Base-by-base conservation (phyloP, 2,113 vertebrate species). In the Emberiza fucata region DNA sequence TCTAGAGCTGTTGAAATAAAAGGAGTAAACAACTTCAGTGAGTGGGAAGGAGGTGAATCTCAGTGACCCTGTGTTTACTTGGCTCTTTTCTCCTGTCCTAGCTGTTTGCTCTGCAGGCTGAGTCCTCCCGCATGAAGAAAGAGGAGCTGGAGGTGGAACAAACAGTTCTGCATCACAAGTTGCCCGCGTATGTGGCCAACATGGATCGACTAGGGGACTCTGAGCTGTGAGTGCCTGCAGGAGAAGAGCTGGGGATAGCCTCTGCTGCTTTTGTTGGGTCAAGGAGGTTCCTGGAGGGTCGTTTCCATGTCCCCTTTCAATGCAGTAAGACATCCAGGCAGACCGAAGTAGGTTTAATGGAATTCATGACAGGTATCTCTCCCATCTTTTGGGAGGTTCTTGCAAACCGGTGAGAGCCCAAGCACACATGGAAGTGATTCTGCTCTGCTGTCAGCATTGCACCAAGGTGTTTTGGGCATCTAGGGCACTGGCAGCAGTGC, bases 161-260 rank as follows among this genome's bases (percentile, higher is more conserved):
- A 27, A 80, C 97, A 51, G 92, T 97, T 82, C 94, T 98, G 25
- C 99, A 99, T 64, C 99, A 99, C 97, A 99, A 98, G 72, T 95
- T 99, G 88, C 99, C 99, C 24, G 86, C 98, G 0, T 99, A 99
- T 6, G 99, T 99, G 82, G 98, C 99, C 97, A 99, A 98, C 95
- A 99, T 99, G 99, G 99, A 99, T 97, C 99, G 99, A 14, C 98
- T 99, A 11, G 99, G 99, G 88, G 99, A 99, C 97, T 99, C 99
- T 17, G 99, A 99, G 97, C 98, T 99, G 99, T 99, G 98, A 99
- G 98, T 98, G 66, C 66, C n/a, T 69, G 40, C 35, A 33, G 40
- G 33, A 60, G 40, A 72, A 53, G 59, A 80, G 48, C n/a, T 53
- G 28, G 33, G 23, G 47, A 73, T 18, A 25, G n/a, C 18, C 33